Evolutionary conservation across 1,140 invertebrate genomes (phyloP).

Genomic region (Meloidogyne exigua): DNA sequence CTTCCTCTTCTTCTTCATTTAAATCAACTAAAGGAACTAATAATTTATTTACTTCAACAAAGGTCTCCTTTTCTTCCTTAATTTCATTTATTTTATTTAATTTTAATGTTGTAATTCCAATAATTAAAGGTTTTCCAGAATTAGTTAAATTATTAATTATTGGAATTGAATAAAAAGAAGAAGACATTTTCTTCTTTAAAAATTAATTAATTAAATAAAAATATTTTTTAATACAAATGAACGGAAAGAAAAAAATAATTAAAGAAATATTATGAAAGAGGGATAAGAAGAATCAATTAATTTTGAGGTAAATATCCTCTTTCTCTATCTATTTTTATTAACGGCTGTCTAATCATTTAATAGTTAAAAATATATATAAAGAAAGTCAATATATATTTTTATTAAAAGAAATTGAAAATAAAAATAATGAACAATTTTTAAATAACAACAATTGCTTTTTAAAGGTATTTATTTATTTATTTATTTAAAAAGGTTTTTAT

Average conservation of each 20-base stretch:
- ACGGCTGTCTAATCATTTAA: neutral
- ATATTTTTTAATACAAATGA: neutral
- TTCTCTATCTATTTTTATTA: neutral
- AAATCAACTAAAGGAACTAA: neutral
- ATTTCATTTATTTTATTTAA: neutral
- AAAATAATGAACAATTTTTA: no score
- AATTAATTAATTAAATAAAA: neutral
- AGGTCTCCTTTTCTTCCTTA: neutral
- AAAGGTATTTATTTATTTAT: no score
- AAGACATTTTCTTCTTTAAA: neutral
- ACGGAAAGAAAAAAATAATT: no score
- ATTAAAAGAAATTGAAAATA: no score
- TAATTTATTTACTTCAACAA: neutral
- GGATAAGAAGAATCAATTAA: no score
- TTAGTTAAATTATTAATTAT: slow-evolving; percentile 7
- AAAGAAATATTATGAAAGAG: no score
- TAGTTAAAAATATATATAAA: neutral
- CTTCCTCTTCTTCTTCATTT: slow-evolving; percentile 16
- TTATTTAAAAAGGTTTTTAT: no score
- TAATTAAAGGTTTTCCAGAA: neutral
- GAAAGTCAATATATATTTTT: no score
- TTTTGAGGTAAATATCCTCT: no score
- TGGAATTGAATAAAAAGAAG: slow-evolving; percentile 6
- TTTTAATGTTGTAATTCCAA: neutral
- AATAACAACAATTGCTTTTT: no score